Evolutionary conservation across 2,888 invertebrate genomes (phyloP).

Genomic region (Leucophenga montana): DNA sequence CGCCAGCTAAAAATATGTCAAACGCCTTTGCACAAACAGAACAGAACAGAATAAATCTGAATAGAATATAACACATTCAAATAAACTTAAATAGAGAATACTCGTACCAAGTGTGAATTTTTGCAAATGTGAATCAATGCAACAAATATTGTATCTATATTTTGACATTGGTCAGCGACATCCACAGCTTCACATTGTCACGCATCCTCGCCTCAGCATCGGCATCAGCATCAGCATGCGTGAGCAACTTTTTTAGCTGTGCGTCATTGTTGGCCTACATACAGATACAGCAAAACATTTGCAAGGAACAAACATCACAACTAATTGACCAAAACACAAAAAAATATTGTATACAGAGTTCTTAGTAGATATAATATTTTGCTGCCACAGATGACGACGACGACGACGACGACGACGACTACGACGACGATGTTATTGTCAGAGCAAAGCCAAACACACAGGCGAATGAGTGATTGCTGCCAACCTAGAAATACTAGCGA

Average conservation of each 20-base stretch:
- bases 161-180: constrained; percentile 11
- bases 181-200: background rate
- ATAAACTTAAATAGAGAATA: too few species aligned
- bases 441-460: background rate
- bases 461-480: constrained; percentile 58
- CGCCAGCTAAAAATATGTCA: constrained; percentile 59
- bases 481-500: constrained; percentile 51
- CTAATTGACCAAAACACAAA: constrained; percentile 54
- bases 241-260: constrained; percentile 39
- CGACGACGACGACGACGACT: constrained; percentile 15
- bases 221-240: background rate
- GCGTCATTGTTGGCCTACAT: constrained; percentile 62
- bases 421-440: background rate
- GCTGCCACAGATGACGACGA: constrained; percentile 21
- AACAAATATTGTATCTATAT: constrained; percentile 2
- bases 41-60: background rate
- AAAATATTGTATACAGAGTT: background rate
- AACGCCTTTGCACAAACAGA: constrained; percentile 43
- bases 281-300: constrained; percentile 39
- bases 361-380: background rate
- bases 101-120: background rate
- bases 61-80: too few species aligned
- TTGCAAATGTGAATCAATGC: constrained; percentile 4
- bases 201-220: too few species aligned
- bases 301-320: constrained; percentile 48